Percentiles rank a stretch among this genome's conserved stretches.
phyloP scores from a whole-genome alignment of 2,888 invertebrate species.

The Heliconius cydno region DNA sequence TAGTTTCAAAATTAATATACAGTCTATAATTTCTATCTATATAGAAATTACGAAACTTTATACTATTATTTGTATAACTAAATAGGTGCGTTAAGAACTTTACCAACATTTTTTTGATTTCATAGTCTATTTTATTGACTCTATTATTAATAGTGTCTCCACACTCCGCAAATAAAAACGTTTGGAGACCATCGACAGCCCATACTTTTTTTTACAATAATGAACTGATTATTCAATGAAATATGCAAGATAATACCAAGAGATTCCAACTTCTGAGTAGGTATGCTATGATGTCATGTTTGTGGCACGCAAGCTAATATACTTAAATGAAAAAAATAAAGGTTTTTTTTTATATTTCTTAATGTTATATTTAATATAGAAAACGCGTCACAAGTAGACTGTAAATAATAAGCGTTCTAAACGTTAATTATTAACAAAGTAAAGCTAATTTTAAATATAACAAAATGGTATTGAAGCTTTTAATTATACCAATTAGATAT shows the following conservation, averaged over 20 bases:
- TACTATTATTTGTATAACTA: too few relatives aligned
- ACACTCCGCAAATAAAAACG: not conserved
- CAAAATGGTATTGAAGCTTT: not conserved
- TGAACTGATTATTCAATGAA: not conserved
- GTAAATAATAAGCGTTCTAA: not conserved
- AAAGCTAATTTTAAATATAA: too few relatives aligned
- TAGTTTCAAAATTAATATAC: too few relatives aligned
- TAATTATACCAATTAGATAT: not conserved
- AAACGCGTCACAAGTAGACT: not conserved
- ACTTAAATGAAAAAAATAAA: not conserved
- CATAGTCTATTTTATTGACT: too few relatives aligned
- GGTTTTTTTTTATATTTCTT: not conserved
- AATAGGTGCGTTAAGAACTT: too few relatives aligned
- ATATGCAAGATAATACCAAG: not conserved
- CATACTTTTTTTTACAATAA: not conserved
- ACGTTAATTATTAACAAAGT: not conserved
- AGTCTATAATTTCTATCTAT: too few relatives aligned
- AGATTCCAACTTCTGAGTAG: conserved; percentile 12
- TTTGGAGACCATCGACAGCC: not conserved
- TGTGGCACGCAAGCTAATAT: conserved; percentile 7
- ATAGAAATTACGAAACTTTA: too few relatives aligned
- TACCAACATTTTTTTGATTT: too few relatives aligned
- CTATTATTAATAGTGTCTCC: too few relatives aligned
- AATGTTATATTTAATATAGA: not conserved
- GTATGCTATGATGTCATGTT: conserved; percentile 13